Percentiles rank a stretch among this genome's conserved stretches.
phyloP scores from a whole-genome alignment of 1,140 invertebrate genomes.

The Drosophila parvula region DNA sequence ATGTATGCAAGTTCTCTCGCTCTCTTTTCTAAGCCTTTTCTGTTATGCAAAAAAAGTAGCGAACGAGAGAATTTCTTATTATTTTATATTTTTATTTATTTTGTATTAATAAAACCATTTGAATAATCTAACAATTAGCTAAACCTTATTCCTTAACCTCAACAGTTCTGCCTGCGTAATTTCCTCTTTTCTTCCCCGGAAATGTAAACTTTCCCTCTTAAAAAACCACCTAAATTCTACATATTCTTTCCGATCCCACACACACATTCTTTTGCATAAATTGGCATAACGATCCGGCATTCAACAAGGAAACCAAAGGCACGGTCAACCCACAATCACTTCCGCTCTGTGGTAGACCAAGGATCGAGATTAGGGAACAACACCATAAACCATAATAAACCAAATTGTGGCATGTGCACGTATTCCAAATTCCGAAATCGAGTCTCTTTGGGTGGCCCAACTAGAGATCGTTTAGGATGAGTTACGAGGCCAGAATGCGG shows the following conservation, averaged over 20 bases:
- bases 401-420: slow-evolving; percentile 73
- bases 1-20: not conserved
- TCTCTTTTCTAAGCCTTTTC: not conserved
- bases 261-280: slow-evolving; percentile 53
- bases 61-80: not conserved
- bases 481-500: slow-evolving; percentile 62
- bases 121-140: not conserved
- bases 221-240: not conserved
- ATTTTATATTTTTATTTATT: not conserved
- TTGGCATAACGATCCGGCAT: slow-evolving; percentile 39
- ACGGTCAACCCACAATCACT: slow-evolving; percentile 37
- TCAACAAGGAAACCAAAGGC: slow-evolving; percentile 22
- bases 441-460: slow-evolving; percentile 42
- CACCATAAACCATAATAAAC: slow-evolving; percentile 62
- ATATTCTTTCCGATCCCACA: not conserved
- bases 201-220: not conserved
- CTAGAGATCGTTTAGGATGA: slow-evolving; percentile 69
- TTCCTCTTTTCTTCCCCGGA: not conserved
- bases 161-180: not conserved
- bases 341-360: slow-evolving; percentile 53
- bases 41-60: not conserved
- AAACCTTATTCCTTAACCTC: not conserved
- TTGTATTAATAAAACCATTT: not conserved
- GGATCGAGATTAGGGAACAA: slow-evolving; percentile 8
- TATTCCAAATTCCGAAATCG: slow-evolving; percentile 36